Evolutionary conservation across 2,888 invertebrate species (phyloP), one percentile per base, ranked within the genome.

Genomic region (Platycnemis pennipes): DNA sequence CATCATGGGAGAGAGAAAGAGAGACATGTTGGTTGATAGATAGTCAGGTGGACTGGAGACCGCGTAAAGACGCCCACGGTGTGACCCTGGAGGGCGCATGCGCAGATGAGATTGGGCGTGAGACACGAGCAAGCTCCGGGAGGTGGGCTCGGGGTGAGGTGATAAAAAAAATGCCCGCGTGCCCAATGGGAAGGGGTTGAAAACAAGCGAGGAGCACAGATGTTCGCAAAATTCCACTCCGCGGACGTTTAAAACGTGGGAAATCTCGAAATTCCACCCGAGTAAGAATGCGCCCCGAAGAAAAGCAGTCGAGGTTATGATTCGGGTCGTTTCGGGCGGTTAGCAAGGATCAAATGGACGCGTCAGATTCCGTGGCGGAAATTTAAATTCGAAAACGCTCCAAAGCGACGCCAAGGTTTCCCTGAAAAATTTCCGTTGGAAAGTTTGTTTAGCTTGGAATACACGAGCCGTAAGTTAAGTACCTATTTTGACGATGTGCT

Each of bases 81-180:
- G 77, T 77, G 77, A 77, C 77, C 77, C 77, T 63, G 26, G 26
- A 16, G 37, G 31, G 77, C 77, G 77, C 77, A 77, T 77, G 77
- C 77, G 77, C 77, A 77, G 77, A 26, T 77, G n/a, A 37, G 77
- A 37, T 31, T 37, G 77, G 31, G 31, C 31, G 77, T 37, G 31
- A 77, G 77, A 77, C 26, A 37, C 69, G 63, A 16, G 69, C 69
- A n/a, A 26, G 26, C n/a, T 26, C 26, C 2, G 3, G 77, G 77
- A 37, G 77, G 11, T 37, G 56, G 63, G 63, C 5, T 7, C 26
- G 63, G 63, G 26, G 63, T 63, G 26, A 63, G 26, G 63, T 63
- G 77, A 77, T 3, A 77, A 77, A 77, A 77, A 69, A 69, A 69
- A 31, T 31, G 22, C 8, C 8, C n/a, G 22, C 22, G 26, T 37